A percentile compares a stretch with the other conserved stretches of the same genome.
These are phyloP conservation scores for Cabera pusaria DNA, from an alignment of 2,888 invertebrate species.

Conservation along the genomic window DNA sequence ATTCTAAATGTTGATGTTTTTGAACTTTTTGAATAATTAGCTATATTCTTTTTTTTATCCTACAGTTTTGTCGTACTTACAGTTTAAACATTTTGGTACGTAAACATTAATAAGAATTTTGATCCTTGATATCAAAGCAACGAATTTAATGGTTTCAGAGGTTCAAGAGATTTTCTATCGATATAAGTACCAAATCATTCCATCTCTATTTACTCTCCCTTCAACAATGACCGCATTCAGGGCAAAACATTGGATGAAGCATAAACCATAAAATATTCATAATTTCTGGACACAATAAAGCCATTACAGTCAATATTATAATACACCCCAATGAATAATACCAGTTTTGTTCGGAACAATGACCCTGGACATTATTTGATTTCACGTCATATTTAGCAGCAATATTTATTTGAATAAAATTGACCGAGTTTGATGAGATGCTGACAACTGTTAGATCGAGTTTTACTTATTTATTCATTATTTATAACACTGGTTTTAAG, in stretches of 20 bases:
- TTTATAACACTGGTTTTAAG: too few relatives aligned
- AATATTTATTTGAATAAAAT: conserved; percentile 24
- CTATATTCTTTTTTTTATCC: too few relatives aligned
- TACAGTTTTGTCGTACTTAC: too few relatives aligned
- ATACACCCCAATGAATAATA: conserved; percentile 34
- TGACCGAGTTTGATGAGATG: conserved; percentile 12
- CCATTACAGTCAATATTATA: conserved; percentile 29
- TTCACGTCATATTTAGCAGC: conserved; percentile 8
- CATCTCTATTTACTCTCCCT: conserved; percentile 28
- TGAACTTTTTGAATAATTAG: too few relatives aligned
- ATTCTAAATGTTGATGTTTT: too few relatives aligned
- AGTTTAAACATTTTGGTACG: too few relatives aligned
- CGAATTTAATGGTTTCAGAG: too few relatives aligned
- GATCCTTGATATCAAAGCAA: too few relatives aligned
- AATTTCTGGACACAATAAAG: conserved; percentile 52
- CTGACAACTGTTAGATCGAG: conserved; percentile 6
- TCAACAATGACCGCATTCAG: conserved; percentile 61
- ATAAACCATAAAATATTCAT: conserved; percentile 73
- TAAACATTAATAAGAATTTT: too few relatives aligned
- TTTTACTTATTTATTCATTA: too few relatives aligned
- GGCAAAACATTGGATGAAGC: conserved; percentile 47
- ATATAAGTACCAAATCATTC: conserved; percentile 1
- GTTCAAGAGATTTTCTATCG: too few relatives aligned
- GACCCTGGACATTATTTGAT: conserved; percentile 27
- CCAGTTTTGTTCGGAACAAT: conserved; percentile 38